Evolutionary conservation across 2,888 invertebrate species (phyloP).

Genomic region (Cantharis rustica): DNA sequence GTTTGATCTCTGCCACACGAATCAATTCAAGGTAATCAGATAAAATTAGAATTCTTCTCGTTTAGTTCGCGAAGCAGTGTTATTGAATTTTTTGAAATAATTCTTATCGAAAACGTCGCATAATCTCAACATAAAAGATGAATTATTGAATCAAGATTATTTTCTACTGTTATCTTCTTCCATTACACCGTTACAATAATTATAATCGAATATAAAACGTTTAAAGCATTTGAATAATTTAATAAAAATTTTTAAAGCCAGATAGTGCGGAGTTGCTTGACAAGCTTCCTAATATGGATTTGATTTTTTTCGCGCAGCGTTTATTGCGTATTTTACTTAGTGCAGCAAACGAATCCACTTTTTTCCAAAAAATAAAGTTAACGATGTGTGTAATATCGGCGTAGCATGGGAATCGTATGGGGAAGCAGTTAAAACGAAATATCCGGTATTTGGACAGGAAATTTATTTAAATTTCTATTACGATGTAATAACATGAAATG

Average conservation of each 20-base stretch:
- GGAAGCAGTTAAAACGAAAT: not conserved
- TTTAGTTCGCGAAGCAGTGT: not conserved
- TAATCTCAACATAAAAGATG: not conserved
- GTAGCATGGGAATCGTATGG: not conserved
- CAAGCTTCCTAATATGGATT: slow-evolving; percentile 20
- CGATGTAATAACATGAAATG: not conserved
- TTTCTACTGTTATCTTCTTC: slow-evolving; percentile 7
- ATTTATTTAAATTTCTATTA: not conserved
- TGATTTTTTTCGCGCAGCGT: slow-evolving; percentile 7
- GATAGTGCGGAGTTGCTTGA: slow-evolving; percentile 8
- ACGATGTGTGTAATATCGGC: not conserved
- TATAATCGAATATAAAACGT: slow-evolving; percentile 17
- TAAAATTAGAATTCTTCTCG: not conserved
- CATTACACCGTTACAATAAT: slow-evolving; percentile 14
- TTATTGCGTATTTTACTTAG: slow-evolving; percentile 17
- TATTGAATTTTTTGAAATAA: not conserved
- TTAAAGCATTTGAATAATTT: slow-evolving; percentile 26
- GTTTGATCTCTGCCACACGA: not conserved
- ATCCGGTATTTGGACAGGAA: not conserved
- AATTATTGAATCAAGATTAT: slow-evolving; percentile 1
- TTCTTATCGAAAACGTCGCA: not conserved
- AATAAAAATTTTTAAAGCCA: slow-evolving; percentile 13
- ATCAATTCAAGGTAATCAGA: not conserved
- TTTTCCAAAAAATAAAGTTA: not conserved
- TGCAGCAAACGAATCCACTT: not conserved